phyloP scores from a whole-genome alignment of 2,113 vertebrate species.

The Callithrix jacchus region DNA sequence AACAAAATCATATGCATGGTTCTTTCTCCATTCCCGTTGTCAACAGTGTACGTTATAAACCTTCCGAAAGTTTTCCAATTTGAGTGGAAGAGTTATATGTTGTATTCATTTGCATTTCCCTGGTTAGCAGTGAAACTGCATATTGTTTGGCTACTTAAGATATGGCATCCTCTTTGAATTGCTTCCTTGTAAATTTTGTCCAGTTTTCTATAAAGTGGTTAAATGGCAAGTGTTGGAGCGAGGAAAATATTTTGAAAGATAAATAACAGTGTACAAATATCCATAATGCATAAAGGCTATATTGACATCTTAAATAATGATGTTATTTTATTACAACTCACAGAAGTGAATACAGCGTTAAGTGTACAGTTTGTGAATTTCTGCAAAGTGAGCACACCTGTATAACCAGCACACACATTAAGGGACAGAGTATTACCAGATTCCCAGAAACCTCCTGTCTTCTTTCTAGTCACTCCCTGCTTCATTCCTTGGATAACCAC shows the following conservation, averaged over 20 bases:
- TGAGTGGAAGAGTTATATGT: neutral
- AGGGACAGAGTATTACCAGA: neutral
- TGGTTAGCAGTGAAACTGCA: neutral
- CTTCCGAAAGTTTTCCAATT: neutral
- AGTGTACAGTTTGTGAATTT: neutral
- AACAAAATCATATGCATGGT: neutral
- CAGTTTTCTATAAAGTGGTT: neutral
- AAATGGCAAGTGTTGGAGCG: neutral
- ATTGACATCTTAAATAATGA: neutral
- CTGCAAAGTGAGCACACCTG: neutral
- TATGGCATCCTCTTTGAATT: neutral
- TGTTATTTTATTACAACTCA: neutral
- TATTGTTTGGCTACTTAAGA: neutral
- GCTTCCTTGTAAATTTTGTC: constrained; percentile 2
- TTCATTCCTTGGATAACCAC: neutral
- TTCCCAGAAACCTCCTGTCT: neutral
- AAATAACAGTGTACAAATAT: neutral
- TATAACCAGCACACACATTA: no score
- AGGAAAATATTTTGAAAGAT: neutral
- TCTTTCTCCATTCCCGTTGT: neutral
- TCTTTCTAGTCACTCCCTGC: neutral
- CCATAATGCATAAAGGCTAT: neutral
- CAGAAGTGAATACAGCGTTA: neutral
- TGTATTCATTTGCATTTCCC: neutral
- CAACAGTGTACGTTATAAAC: neutral